A percentile compares a stretch with the other conserved stretches of the same genome.
phyloP scores from a whole-genome alignment of 2,113 vertebrate species.

The Entelurus aequoreus region DNA sequence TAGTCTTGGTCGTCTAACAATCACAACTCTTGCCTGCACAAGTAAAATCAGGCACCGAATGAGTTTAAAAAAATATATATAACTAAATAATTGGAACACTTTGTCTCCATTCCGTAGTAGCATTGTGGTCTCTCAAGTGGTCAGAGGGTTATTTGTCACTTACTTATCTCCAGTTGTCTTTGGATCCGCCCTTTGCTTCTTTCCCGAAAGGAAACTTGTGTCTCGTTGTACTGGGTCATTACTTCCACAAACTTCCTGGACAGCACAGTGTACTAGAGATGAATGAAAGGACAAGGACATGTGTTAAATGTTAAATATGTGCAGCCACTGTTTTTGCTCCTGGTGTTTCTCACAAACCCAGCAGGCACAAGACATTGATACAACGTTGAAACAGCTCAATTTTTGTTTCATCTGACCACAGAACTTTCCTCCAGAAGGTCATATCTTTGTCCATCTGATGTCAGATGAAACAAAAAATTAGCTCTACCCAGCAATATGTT shows the following conservation, averaged over 20 bases:
- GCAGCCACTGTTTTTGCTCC: background rate
- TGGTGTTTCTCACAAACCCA: background rate
- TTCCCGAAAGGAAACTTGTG: constrained; percentile 89
- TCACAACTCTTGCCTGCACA: background rate
- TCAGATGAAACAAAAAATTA: no score
- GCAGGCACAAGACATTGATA: no score
- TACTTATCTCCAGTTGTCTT: constrained; percentile 95
- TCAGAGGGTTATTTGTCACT: constrained; percentile 50
- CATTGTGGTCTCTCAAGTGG: background rate
- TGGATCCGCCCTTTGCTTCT: constrained; percentile 92
- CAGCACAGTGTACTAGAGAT: constrained; percentile 80
- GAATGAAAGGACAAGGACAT: constrained; percentile 8
- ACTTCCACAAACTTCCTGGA: constrained; percentile 93
- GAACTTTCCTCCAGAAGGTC: no score
- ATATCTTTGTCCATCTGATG: no score
- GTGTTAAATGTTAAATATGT: background rate
- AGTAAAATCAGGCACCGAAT: background rate
- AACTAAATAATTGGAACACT: background rate
- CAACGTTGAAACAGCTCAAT: no score
- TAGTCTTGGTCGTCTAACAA: background rate
- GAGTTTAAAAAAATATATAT: no score
- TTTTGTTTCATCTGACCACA: no score
- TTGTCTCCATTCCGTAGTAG: background rate
- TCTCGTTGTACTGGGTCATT: constrained; percentile 91
- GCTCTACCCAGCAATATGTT: no score